Conservation (phyloP, 1,140 invertebrate genomes). For the Oryctes rhinoceros region DNA sequence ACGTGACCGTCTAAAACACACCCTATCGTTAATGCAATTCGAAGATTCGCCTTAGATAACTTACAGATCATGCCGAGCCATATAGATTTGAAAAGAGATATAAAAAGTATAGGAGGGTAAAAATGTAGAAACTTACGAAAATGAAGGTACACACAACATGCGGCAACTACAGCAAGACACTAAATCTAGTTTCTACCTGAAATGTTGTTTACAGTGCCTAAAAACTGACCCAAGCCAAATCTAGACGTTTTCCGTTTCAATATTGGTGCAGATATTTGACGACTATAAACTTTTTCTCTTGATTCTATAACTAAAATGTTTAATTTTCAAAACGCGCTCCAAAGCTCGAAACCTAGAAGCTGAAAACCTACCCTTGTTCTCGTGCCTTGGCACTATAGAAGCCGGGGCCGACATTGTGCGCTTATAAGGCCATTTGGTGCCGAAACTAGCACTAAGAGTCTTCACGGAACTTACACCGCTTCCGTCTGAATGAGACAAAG, state of each 20-base stretch:
- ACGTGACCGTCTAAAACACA: constrained; percentile 76
- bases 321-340: neutral
- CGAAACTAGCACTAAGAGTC: constrained; percentile 89
- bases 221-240: constrained; percentile 89
- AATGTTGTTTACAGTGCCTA: constrained; percentile 71
- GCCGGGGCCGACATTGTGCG: constrained; percentile 90
- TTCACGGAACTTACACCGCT: constrained; percentile 71
- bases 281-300: constrained; percentile 89
- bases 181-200: constrained; percentile 69
- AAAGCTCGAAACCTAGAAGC: neutral
- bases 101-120: neutral
- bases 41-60: neutral
- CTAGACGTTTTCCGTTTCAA: constrained; percentile 90
- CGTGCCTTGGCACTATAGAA: constrained; percentile 79
- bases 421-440: constrained; percentile 95
- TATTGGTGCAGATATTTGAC: constrained; percentile 88
- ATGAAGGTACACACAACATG: constrained; percentile 46
- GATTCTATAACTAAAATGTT: constrained; percentile 64
- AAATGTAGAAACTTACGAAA: constrained; percentile 33
- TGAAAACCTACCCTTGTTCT: constrained; percentile 73
- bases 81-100: constrained; percentile 33
- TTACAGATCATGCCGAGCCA: constrained; percentile 7
- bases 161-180: constrained; percentile 60
- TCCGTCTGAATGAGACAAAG: constrained; percentile 75
- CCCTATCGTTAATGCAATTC: neutral